Evolutionary conservation across 2,797 vertebrate genomes (phyloP).

Genomic region (Setipinna tenuifilis): DNA sequence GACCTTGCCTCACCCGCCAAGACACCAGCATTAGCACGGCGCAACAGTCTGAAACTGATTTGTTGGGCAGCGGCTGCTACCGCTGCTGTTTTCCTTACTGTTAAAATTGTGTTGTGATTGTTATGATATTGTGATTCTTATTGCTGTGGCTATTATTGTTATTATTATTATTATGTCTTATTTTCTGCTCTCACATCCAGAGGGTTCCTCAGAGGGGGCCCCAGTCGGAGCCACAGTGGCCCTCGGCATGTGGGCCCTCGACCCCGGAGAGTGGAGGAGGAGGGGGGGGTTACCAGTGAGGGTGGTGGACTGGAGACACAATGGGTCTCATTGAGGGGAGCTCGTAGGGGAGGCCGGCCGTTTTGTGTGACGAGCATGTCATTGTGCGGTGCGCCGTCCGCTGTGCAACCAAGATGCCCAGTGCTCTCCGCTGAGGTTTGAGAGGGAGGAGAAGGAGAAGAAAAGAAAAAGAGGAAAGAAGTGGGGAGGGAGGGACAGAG

Average conservation of each 20-base stretch:
- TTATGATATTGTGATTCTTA: background rate
- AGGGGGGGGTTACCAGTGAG: background rate
- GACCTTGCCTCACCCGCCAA: background rate
- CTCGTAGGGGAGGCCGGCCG: slow-evolving; percentile 17
- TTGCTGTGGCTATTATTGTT: background rate
- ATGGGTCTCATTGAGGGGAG: background rate
- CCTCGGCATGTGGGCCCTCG: background rate
- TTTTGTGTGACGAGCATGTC: slow-evolving; percentile 48
- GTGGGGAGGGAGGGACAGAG: slow-evolving; percentile 19
- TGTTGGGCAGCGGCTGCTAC: background rate
- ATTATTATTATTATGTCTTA: slow-evolving; percentile 17
- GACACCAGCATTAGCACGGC: background rate
- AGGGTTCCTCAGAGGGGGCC: background rate
- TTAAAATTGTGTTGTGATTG: background rate
- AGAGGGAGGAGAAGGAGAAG: slow-evolving; percentile 7
- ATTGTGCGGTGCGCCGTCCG: slow-evolving; percentile 27
- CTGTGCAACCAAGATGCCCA: slow-evolving; percentile 7
- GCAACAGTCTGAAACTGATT: slow-evolving; percentile 21
- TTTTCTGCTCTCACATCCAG: background rate
- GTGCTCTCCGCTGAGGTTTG: background rate
- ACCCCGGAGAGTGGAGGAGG: background rate
- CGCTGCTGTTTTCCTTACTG: background rate
- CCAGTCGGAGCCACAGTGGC: background rate
- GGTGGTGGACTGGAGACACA: background rate
- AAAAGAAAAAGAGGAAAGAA: slow-evolving; percentile 16